A percentile compares a stretch with the other conserved stretches of the same genome.
Evolutionary conservation across 1,140 invertebrate genomes (phyloP).

Genomic region (Antheraea mylitta): DNA sequence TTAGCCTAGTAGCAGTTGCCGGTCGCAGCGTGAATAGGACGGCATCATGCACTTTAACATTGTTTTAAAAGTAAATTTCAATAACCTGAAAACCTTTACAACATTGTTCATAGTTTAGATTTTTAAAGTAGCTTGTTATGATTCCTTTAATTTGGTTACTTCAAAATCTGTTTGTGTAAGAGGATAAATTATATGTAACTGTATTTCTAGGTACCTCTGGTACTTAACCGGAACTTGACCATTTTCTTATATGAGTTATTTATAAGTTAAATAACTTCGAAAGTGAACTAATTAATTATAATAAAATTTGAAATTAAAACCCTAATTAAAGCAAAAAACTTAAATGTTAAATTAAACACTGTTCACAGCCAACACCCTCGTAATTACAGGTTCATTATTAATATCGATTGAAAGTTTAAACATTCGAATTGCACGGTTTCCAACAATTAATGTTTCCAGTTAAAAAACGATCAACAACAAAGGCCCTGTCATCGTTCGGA

Average conservation of each 20-base stretch:
- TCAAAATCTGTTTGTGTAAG: not conserved
- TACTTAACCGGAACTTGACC: no score
- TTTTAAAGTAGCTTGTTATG: not conserved
- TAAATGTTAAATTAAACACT: slow-evolving; percentile 31
- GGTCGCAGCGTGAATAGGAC: slow-evolving; percentile 45
- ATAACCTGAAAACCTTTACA: slow-evolving; percentile 57
- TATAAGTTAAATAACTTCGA: no score
- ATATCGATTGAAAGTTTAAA: slow-evolving; percentile 50
- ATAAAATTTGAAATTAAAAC: not conserved
- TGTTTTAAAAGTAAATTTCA: slow-evolving; percentile 68
- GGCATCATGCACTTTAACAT: slow-evolving; percentile 57
- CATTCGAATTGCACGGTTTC: slow-evolving; percentile 64
- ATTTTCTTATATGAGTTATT: no score
- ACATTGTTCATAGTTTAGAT: slow-evolving; percentile 29
- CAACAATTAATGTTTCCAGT: slow-evolving; percentile 66
- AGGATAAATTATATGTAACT: not conserved
- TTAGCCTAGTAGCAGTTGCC: slow-evolving; percentile 47
- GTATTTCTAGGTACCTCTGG: not conserved
- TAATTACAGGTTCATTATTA: slow-evolving; percentile 63
- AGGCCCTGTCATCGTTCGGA: slow-evolving; percentile 50
- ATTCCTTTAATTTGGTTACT: not conserved
- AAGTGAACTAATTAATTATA: no score
- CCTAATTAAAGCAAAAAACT: slow-evolving; percentile 4
- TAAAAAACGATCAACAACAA: slow-evolving; percentile 59
- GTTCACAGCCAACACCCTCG: slow-evolving; percentile 39